Evolutionary conservation across 2,888 invertebrate species (phyloP), one percentile per base, ranked within the genome.

Genomic region (Amphipyra tragopoginis): DNA sequence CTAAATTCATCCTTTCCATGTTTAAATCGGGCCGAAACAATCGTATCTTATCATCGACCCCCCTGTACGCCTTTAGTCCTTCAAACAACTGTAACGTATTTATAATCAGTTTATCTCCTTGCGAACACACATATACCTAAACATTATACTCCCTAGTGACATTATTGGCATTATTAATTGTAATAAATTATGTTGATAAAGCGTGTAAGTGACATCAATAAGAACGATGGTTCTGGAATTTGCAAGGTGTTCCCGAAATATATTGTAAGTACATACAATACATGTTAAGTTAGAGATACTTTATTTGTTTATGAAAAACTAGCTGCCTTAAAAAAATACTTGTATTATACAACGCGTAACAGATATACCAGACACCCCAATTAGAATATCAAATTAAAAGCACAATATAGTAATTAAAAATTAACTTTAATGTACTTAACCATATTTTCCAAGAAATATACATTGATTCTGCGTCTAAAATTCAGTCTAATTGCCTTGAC

Each of bases 31-130:
- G 99, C 52, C 99, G 97, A 93, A 99, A 99, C 84, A 99, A 94
- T 77, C 99, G 96, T 76, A 99, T 98, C 93, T 97, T 97, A 60
- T 97, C 98, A 93, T 99, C 99, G 10, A 96, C 96, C 8, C 99
- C 99, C 78, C 99, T 96, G 93, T 98, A 99, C 0, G 99, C 99
- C 93, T 99, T 99, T 96, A 99, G 96, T 55, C 99, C 99, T 96
- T 99, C 99, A 88, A 99, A 99, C 72, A 99, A 95, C 99, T 99
- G 92, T 29, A 92, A 86, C 51, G 62, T 29, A 45, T 55, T 65
- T 54, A 51, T 58, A 65, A 65, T 73, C 48, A 47, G n/a, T 54
- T 73, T 77, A 75, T 77, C 64, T 50, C n/a, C 13, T 49, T 51
- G 47, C 13, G 2, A 36, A 39, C 38, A 60, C 55, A 69, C 39